phyloP scores from a whole-genome alignment of 2,797 vertebrate genomes.

The Muraenolepis orangiensis region DNA sequence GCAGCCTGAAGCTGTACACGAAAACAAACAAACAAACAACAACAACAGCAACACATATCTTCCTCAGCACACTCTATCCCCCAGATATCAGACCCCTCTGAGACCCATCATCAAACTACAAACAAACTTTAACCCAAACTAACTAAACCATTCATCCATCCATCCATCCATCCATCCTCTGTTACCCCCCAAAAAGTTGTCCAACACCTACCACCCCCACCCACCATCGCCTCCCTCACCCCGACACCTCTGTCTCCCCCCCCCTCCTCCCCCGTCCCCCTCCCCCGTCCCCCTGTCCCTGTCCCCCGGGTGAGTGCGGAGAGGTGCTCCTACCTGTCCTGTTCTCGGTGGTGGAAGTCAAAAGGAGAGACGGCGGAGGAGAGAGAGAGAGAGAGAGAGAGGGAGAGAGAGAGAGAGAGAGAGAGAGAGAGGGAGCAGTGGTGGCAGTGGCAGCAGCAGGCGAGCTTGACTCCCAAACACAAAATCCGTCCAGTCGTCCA shows the following conservation, averaged over 20 bases:
- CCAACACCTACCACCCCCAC: not conserved
- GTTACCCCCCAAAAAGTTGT: not conserved
- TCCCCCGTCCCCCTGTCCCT: not conserved
- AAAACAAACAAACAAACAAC: not conserved
- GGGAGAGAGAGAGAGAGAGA: constrained; percentile 48
- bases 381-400: constrained; percentile 46
- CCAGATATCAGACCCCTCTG: no score
- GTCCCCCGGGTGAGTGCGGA: not conserved
- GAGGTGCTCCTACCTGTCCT: constrained; percentile 65
- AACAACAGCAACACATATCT: no score
- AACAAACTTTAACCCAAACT: no score
- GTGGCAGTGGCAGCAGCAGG: no score
- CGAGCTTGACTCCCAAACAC: constrained; percentile 79
- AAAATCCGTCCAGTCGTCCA: no score
- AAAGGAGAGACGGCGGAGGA: constrained; percentile 48
- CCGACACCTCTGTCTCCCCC: no score
- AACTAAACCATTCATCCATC: no score
- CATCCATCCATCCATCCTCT: not conserved
- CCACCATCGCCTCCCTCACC: no score
- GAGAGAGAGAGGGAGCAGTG: constrained; percentile 49
- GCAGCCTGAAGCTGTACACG: not conserved
- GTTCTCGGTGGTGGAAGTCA: constrained; percentile 61
- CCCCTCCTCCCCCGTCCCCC: not conserved
- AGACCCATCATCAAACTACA: no score
- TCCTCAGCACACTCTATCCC: not conserved